These are phyloP conservation scores for Drosophila prostipennis DNA, from an alignment of 2,888 invertebrate genomes.

Conservation along the genomic window DNA sequence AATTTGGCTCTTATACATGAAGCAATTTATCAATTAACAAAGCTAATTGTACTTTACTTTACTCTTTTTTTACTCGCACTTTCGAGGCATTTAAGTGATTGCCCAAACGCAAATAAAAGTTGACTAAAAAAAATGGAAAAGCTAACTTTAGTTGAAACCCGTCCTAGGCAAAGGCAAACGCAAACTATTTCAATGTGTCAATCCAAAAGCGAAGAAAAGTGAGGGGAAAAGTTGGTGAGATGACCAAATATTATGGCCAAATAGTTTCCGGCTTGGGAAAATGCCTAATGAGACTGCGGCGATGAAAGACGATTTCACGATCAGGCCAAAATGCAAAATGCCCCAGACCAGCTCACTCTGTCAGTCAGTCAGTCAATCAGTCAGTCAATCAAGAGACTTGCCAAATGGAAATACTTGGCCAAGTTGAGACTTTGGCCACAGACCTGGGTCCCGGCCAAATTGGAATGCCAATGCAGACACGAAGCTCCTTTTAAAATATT, in stretches of 20 bases:
- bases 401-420: conserved; percentile 41
- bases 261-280: conserved; percentile 77
- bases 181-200: conserved; percentile 75
- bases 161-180: conserved; percentile 6
- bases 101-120: conserved; percentile 57
- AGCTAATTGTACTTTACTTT: conserved; percentile 41
- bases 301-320: conserved; percentile 60
- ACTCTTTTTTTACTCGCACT: conserved; percentile 9
- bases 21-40: conserved; percentile 29
- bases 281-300: conserved; percentile 74
- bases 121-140: conserved; percentile 41
- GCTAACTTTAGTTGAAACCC: conserved; percentile 13
- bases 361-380: conserved; percentile 13
- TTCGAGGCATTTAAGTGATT: conserved; percentile 62
- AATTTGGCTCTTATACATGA: conserved; percentile 10
- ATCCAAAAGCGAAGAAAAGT: conserved; percentile 54
- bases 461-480: conserved; percentile 41
- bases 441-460: conserved; percentile 29
- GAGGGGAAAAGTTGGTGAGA: conserved; percentile 57
- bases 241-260: conserved; percentile 77
- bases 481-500: conserved; percentile 44
- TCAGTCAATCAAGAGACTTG: conserved; percentile 30
- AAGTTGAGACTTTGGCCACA: conserved; percentile 19
- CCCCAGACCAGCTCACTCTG: conserved; percentile 21
- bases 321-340: conserved; percentile 52